Percentiles rank a stretch among this genome's conserved stretches.
These are phyloP conservation scores for Aegypius monachus DNA, from an alignment of 2,113 vertebrate genomes.

Conservation along the genomic window DNA sequence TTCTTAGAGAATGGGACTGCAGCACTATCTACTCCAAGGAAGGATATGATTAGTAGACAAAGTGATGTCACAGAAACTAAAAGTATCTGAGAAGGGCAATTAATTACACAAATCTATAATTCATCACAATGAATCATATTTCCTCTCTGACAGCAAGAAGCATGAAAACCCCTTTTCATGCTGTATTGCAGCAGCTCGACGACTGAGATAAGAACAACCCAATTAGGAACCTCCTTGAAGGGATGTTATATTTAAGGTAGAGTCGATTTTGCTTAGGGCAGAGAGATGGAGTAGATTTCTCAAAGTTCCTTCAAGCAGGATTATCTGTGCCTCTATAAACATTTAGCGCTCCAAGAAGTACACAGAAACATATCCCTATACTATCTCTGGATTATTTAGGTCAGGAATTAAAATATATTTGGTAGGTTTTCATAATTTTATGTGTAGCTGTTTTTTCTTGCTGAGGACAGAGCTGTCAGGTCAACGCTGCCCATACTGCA, in stretches of 20 bases:
- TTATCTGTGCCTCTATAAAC: not conserved
- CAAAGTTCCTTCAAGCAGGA: not conserved
- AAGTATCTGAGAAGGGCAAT: not conserved
- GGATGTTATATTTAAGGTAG: not conserved
- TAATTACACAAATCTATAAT: not conserved
- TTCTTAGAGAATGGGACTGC: not conserved
- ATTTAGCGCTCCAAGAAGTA: not conserved
- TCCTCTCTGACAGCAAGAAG: not conserved
- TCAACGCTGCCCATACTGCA: not conserved
- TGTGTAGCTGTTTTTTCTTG: not conserved
- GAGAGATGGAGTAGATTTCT: not conserved
- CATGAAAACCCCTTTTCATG: not conserved
- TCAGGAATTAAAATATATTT: not conserved
- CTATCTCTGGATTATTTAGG: not conserved
- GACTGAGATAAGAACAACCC: not conserved
- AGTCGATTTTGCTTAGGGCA: not conserved
- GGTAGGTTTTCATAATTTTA: not conserved
- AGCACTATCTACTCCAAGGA: not conserved
- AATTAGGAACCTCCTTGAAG: not conserved
- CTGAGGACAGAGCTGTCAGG: not conserved
- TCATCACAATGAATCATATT: not conserved
- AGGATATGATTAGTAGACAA: not conserved
- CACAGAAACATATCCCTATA: not conserved
- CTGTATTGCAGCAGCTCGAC: not conserved
- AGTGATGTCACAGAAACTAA: not conserved